phyloP scores from a whole-genome alignment of 1,140 invertebrate species.

The Drosophila sproati region DNA sequence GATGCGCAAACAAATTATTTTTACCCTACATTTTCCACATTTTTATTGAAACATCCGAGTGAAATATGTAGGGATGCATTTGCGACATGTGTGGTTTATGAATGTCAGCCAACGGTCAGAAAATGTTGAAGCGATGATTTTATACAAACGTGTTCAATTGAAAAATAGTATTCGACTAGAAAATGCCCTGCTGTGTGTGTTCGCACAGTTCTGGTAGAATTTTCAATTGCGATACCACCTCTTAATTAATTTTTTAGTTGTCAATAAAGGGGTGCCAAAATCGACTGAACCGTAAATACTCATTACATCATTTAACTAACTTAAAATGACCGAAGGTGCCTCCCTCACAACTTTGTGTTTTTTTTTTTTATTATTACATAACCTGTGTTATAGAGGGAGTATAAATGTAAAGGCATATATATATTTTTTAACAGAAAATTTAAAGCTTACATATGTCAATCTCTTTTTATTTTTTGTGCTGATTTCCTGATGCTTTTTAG shows the following conservation, averaged over 20 bases:
- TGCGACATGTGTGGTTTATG: slow-evolving; percentile 64
- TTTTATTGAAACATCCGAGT: slow-evolving; percentile 40
- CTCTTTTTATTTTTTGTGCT: slow-evolving; percentile 39
- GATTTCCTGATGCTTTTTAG: slow-evolving; percentile 28
- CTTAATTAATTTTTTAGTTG: too few relatives aligned
- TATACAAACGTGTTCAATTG: slow-evolving; percentile 7
- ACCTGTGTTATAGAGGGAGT: background rate
- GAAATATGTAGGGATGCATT: slow-evolving; percentile 30
- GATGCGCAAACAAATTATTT: background rate
- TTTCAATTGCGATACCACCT: too few relatives aligned
- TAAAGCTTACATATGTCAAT: slow-evolving; percentile 1
- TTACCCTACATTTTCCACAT: slow-evolving; percentile 27
- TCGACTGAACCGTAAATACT: too few relatives aligned
- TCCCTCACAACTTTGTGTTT: too few relatives aligned
- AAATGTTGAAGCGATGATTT: slow-evolving; percentile 10
- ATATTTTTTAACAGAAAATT: background rate
- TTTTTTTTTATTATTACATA: background rate
- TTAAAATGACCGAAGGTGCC: too few relatives aligned
- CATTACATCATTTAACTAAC: too few relatives aligned
- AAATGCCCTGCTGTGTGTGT: background rate
- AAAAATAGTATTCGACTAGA: background rate
- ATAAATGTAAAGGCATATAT: background rate
- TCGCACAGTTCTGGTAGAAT: too few relatives aligned
- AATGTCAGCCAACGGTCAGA: slow-evolving; percentile 41
- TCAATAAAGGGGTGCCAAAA: too few relatives aligned